Evolutionary conservation across 2,113 vertebrate species (phyloP).

Genomic region (Anseranas semipalmata): DNA sequence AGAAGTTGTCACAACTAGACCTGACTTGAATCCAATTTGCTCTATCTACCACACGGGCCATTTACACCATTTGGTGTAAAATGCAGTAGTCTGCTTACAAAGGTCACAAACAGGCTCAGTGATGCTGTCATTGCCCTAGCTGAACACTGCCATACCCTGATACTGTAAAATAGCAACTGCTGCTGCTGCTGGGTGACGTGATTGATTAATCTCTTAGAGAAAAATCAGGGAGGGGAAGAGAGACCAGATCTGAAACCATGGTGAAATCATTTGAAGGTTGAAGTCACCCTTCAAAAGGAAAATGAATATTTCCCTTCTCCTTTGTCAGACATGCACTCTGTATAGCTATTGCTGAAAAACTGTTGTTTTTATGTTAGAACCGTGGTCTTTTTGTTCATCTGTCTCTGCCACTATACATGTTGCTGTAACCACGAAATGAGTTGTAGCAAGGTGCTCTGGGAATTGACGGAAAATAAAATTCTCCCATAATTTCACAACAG

Average conservation of each 20-base stretch:
- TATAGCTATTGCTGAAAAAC: not conserved
- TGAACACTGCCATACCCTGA: not conserved
- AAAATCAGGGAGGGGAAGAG: not conserved
- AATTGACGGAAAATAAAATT: not conserved
- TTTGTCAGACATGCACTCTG: not conserved
- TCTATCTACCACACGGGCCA: not conserved
- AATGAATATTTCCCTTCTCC: not conserved
- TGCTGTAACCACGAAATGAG: not conserved
- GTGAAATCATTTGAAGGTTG: not conserved
- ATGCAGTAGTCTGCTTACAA: not conserved
- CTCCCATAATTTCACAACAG: not conserved
- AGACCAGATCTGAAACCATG: not conserved
- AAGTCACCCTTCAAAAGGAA: not conserved
- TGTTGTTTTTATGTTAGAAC: not conserved
- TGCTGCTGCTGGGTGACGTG: not conserved
- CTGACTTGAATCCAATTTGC: not conserved
- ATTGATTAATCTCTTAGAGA: not conserved
- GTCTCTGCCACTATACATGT: not conserved
- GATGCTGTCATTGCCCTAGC: not conserved
- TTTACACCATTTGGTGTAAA: not conserved
- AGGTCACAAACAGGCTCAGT: not conserved
- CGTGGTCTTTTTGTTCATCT: not conserved
- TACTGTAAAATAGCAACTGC: not conserved
- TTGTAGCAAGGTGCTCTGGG: not conserved
- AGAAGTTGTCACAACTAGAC: not conserved